Percentiles rank a stretch among this genome's conserved stretches.
phyloP scores from a whole-genome alignment of 2,113 vertebrate species.

The Pitta sordida region DNA sequence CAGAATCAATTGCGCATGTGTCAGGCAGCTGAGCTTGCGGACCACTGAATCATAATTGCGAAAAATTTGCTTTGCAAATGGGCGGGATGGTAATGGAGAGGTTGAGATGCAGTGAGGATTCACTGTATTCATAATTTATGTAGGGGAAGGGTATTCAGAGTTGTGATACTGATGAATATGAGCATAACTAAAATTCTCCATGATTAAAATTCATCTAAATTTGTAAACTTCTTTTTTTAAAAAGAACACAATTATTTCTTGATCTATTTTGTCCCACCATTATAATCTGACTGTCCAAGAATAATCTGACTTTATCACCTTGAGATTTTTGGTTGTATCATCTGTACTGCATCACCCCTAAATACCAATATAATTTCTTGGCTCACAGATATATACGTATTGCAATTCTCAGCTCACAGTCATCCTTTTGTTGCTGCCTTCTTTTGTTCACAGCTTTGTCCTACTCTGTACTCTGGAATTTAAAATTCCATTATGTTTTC shows the following conservation, averaged over 20 bases:
- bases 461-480: neutral
- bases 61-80: too few relatives aligned
- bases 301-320: constrained; percentile 29
- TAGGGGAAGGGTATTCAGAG: neutral
- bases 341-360: constrained; percentile 33
- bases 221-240: constrained; percentile 44
- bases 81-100: too few relatives aligned
- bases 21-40: too few relatives aligned
- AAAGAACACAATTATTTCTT: constrained; percentile 43
- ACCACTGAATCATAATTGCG: too few relatives aligned
- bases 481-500: constrained; percentile 31
- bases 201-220: constrained; percentile 52
- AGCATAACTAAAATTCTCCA: constrained; percentile 57
- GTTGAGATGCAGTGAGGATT: too few relatives aligned
- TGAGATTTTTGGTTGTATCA: constrained; percentile 33
- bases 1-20: too few relatives aligned
- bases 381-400: neutral
- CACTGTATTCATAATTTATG: neutral
- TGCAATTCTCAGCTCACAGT: neutral
- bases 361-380: constrained; percentile 21
- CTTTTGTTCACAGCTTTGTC: constrained; percentile 28
- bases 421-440: neutral
- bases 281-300: neutral
- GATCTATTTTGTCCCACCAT: constrained; percentile 16
- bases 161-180: constrained; percentile 48